Evolutionary conservation across 2,888 invertebrate species (phyloP).

Genomic region (Epinotia bilunana): DNA sequence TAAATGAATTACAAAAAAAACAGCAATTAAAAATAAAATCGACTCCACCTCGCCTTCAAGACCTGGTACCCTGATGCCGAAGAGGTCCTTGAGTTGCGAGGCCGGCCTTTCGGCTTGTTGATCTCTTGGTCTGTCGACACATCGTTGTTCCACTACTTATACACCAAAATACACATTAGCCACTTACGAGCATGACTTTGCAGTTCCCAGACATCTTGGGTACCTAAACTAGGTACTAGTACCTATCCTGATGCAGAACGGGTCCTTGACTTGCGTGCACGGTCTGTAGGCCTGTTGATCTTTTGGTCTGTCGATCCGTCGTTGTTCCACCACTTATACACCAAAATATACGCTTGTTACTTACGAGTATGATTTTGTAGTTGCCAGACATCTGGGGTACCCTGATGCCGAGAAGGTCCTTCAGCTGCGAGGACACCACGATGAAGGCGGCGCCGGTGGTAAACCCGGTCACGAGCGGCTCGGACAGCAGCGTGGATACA

Average conservation of each 20-base stretch:
- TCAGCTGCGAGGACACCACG: constrained; percentile 92
- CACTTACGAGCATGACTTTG: constrained; percentile 86
- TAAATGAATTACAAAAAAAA: no score
- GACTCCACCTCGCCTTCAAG: no score
- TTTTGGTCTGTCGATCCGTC: background rate
- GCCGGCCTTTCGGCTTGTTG: constrained; percentile 58
- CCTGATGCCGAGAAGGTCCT: constrained; percentile 88
- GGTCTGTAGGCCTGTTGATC: constrained; percentile 62
- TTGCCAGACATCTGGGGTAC: constrained; percentile 84
- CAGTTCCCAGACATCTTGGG: constrained; percentile 85
- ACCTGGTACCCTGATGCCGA: constrained; percentile 54
- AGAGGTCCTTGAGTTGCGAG: constrained; percentile 90
- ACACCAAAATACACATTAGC: background rate
- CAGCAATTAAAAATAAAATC: no score
- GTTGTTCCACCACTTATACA: background rate
- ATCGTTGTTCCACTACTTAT: background rate
- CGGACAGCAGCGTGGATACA: constrained; percentile 90
- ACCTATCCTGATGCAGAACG: constrained; percentile 86
- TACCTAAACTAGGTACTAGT: no score
- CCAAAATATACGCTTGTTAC: constrained; percentile 55
- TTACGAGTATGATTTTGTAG: constrained; percentile 87
- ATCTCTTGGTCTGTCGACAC: no score
- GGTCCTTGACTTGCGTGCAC: constrained; percentile 90
- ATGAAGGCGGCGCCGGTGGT: constrained; percentile 95
- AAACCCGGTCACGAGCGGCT: constrained; percentile 93